A percentile compares a stretch with the other conserved stretches of the same genome.
Evolutionary conservation across 2,113 vertebrate species (phyloP).

Genomic region (Nannobrachium achirus): DNA sequence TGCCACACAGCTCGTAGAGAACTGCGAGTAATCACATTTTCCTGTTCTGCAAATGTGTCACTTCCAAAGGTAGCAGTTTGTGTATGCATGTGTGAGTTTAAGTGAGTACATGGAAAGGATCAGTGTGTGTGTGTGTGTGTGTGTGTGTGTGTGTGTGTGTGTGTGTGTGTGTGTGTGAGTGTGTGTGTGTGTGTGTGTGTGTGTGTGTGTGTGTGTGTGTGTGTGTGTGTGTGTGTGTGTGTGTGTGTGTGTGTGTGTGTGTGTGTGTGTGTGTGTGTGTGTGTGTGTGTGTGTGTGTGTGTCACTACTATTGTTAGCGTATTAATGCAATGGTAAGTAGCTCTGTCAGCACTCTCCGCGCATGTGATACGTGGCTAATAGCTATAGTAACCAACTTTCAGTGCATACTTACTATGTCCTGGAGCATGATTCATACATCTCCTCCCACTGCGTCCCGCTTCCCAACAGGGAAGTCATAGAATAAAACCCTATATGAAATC

Average conservation of each 20-base stretch:
- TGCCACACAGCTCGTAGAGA: conserved; percentile 44
- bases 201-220: background rate
- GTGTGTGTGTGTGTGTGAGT: background rate
- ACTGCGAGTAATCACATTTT: conserved; percentile 47
- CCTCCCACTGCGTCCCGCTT: conserved; percentile 52
- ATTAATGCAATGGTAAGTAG: background rate
- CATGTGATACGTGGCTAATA: no score
- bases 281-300: background rate
- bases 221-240: background rate
- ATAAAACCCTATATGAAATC: conserved; percentile 75
- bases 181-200: background rate
- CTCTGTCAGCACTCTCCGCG: no score
- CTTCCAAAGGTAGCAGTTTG: conserved; percentile 30
- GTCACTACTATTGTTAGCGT: background rate
- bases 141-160: conserved; percentile 44
- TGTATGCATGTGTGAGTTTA: conserved; percentile 42
- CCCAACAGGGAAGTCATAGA: conserved; percentile 59
- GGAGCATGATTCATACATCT: conserved; percentile 64
- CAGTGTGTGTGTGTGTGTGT: conserved; percentile 44
- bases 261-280: conserved; percentile 1
- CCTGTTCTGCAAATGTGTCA: conserved; percentile 30
- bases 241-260: background rate
- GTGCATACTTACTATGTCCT: conserved; percentile 37
- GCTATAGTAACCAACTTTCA: no score
- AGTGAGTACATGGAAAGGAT: no score